Evolutionary conservation across 2,888 invertebrate species (phyloP).

Genomic region (Synergus japonicus): DNA sequence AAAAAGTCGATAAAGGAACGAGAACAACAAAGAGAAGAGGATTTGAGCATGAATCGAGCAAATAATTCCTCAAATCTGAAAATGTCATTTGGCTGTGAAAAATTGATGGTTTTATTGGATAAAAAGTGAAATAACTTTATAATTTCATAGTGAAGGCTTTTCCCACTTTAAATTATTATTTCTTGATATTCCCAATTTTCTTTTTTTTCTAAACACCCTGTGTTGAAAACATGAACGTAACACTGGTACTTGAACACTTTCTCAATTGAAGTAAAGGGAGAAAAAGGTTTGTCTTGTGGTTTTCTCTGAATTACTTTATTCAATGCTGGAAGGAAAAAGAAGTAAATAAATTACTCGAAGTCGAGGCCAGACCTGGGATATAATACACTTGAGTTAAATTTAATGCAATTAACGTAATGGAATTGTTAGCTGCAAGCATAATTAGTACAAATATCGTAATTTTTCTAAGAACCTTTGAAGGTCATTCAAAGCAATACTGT

Average conservation of each 20-base stretch:
- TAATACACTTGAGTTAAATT: not conserved
- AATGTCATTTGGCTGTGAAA: not conserved
- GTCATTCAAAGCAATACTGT: too few species aligned
- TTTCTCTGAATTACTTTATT: not conserved
- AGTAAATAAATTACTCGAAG: not conserved
- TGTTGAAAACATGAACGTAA: too few species aligned
- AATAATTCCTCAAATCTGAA: not conserved
- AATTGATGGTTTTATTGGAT: too few species aligned
- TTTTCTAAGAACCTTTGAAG: not conserved
- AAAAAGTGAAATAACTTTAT: too few species aligned
- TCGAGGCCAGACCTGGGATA: not conserved
- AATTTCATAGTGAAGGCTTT: too few species aligned
- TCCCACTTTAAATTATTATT: too few species aligned
- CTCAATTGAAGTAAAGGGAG: not conserved
- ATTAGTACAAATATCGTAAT: not conserved
- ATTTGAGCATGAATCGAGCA: constrained; percentile 1
- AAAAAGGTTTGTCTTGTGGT: not conserved
- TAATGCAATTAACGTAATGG: not conserved
- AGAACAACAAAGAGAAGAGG: constrained; percentile 1
- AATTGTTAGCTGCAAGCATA: not conserved
- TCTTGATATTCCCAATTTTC: too few species aligned
- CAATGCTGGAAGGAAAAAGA: not conserved
- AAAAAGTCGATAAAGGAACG: not conserved
- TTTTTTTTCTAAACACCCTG: not conserved
- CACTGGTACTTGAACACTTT: too few species aligned